A percentile compares a stretch with the other conserved stretches of the same genome.
phyloP scores from a whole-genome alignment of 2,113 vertebrate species.

The Macquaria australasica region DNA sequence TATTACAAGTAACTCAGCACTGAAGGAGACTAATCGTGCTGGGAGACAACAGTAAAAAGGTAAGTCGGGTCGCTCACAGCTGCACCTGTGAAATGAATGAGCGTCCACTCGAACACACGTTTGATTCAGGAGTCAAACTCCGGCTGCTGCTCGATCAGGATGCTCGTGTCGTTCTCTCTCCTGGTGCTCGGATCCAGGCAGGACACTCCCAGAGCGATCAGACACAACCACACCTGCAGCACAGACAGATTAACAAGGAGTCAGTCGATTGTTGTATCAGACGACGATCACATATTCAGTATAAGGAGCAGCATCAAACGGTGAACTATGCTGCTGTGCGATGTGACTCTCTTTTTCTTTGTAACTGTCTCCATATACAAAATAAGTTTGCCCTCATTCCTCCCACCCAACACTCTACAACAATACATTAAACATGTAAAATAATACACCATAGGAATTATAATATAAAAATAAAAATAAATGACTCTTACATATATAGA shows the following conservation, averaged over 20 bases:
- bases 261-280: background rate
- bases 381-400: background rate
- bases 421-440: background rate
- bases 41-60: background rate
- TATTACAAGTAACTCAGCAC: slow-evolving; percentile 11
- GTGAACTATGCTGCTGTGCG: background rate
- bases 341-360: background rate
- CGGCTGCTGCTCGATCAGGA: slow-evolving; percentile 79
- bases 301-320: background rate
- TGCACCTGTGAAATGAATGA: slow-evolving; percentile 2
- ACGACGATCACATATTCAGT: background rate
- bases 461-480: too few relatives aligned
- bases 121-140: slow-evolving; percentile 65
- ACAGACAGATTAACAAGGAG: background rate
- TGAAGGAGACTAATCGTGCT: background rate
- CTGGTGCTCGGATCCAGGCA: slow-evolving; percentile 82
- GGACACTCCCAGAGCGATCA: slow-evolving; percentile 88
- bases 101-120: background rate
- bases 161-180: slow-evolving; percentile 82
- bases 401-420: too few relatives aligned
- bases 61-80: background rate
- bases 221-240: slow-evolving; percentile 89
- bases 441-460: too few relatives aligned
- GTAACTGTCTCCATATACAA: too few relatives aligned
- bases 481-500: too few relatives aligned